Evolutionary conservation across 2,113 vertebrate genomes (phyloP), one percentile per base, ranked within the genome.

Genomic region (Ciconia boyciana): DNA sequence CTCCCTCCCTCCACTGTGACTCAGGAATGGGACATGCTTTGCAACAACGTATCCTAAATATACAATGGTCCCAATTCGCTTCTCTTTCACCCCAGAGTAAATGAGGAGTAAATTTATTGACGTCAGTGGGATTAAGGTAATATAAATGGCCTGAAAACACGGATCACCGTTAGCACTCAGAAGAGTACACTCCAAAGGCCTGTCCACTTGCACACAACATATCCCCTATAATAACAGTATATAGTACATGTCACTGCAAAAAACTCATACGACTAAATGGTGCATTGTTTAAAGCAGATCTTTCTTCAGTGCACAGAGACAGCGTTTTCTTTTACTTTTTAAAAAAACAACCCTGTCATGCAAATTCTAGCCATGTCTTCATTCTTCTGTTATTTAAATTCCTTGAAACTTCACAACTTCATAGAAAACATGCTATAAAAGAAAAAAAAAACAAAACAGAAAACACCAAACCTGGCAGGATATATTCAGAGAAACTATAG

Each of bases 51-150:
- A 79, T 68, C 79, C 76, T 81, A 89, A 86, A 95, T 24, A 83
- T 26, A 80, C 82, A 93, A 66, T 34, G 80, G 58, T 72, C 36
- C 66, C 62, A 72, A 49, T 62, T 79, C 5, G 10, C 81, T 95
- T 79, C 72, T 92, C 64, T 95, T 95, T 86, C 79, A 77, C 60
- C n/a, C 44, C 69, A 34, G 79, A 83, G 41, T 90, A 94, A 94
- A 83, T 41, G 61, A 96, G 62, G 66, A 96, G 71, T 94, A 90
- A 95, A 94, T 5, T 88, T 69, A 86, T 36, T 89, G 69, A 75
- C 89, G 89, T 81, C 72, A 90, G 68, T 89, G 64, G 78, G 90
- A 94, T 95, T 94, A 92, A 93, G 65, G 75, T 70, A 93, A 72
- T 88, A 90, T 43, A 96, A 93, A 91, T 39, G 60, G 72, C 68